Evolutionary conservation across 2,797 vertebrate genomes (phyloP), one percentile per base, ranked within the genome.

Genomic region (Gymnothorax reevesii): DNA sequence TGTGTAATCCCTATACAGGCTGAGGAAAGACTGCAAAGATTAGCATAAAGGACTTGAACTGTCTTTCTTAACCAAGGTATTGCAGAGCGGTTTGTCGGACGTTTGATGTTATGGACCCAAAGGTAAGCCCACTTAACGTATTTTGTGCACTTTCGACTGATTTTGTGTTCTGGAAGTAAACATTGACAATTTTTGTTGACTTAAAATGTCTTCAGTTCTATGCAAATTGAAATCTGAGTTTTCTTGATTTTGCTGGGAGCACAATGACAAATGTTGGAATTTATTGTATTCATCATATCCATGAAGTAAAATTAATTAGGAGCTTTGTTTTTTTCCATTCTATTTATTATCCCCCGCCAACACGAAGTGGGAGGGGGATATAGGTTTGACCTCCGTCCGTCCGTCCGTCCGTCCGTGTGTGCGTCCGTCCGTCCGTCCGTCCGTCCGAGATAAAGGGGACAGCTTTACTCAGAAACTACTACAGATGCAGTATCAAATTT

Each of bases 11-110:
- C 33, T 42, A 42, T 42, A 42, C 33, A 42, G 33, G 33, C 33
- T 42, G 33, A 42, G 33, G 33, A 42, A 42, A 42, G 33, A 42
- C 1, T 42, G 33, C 33, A 42, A 42, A 42, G 33, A 42, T 42
- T 1, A 42, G 33, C 33, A 42, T 42, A 42, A 42, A 64, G 33
- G 59, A 62, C 15, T 64, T 12, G 62, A 57, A 22, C 6, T 2
- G 83, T 84, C 1, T 87, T 92, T 95, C 96, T 99, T 96, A 97
- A 97, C 92, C 49, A n/a, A 1, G 49, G 62, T 84, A 84, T 57
- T 88, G 87, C 93, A 99, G 98, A 96, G 94, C 95, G 83, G 87
- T 96, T 89, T 99, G 98, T 94, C 96, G 96, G 91, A 98, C 97
- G 2, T 98, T 97, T 6, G 97, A 99, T 66, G 87, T 97, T 12